Percentiles rank a stretch among this genome's conserved stretches.
Conservation (phyloP, 2,797 vertebrate species). For the Emydoidea blandingii region DNA sequence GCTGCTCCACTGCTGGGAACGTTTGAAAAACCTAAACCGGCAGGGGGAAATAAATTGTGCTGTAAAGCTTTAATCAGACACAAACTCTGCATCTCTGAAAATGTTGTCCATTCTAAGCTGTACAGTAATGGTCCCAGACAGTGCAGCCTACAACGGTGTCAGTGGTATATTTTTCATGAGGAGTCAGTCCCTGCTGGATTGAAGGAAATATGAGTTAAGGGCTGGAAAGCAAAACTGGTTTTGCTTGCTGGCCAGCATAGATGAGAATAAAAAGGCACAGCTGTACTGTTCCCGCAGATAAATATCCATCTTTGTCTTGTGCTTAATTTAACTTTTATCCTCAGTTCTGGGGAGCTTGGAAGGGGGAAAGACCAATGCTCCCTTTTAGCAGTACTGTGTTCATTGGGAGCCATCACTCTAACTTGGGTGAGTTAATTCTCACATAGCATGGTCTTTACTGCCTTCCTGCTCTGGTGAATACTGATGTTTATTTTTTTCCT, state of each 20-base stretch:
- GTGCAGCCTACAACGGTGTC: constrained; percentile 37
- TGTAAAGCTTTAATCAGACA: background rate
- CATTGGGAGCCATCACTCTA: background rate
- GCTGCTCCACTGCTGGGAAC: constrained; percentile 19
- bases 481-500: background rate
- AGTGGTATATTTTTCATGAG: constrained; percentile 48
- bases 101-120: background rate
- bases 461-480: constrained; percentile 66
- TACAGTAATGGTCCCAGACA: constrained; percentile 8
- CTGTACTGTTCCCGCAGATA: constrained; percentile 41
- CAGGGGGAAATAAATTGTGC: background rate
- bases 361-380: constrained; percentile 14
- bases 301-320: constrained; percentile 32
- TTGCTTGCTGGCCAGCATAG: constrained; percentile 53
- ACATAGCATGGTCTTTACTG: constrained; percentile 67
- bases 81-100: background rate
- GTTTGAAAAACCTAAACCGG: background rate
- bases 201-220: constrained; percentile 54
- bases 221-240: constrained; percentile 68
- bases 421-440: constrained; percentile 64
- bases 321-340: constrained; percentile 44
- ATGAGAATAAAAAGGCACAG: constrained; percentile 15
- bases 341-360: background rate
- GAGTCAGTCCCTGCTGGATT: background rate
- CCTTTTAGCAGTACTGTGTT: background rate